Percentiles rank a stretch among this genome's conserved stretches.
Conservation (phyloP, 2,888 invertebrate species). For the Hydriomena furcata region DNA sequence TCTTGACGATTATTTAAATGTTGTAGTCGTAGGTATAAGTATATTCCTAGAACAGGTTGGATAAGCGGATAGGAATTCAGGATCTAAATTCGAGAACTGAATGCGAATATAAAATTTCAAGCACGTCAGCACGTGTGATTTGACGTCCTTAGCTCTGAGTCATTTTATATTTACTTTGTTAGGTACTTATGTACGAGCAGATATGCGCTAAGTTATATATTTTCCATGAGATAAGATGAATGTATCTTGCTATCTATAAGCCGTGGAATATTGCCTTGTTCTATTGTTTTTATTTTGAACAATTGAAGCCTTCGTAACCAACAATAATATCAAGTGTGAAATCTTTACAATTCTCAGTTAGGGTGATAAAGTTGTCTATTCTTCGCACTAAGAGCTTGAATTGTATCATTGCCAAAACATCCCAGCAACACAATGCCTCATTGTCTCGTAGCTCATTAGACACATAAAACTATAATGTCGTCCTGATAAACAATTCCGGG, state of each 20-base stretch:
- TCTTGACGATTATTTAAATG: constrained; percentile 19
- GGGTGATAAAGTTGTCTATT: constrained; percentile 26
- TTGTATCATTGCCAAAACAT: constrained; percentile 25
- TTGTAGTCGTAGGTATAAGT: constrained; percentile 19
- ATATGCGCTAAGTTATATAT: constrained; percentile 24
- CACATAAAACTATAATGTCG: constrained; percentile 31
- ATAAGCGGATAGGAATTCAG: constrained; percentile 47
- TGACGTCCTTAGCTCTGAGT: constrained; percentile 47
- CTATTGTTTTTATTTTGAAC: constrained; percentile 29
- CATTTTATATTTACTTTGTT: constrained; percentile 37
- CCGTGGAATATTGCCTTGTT: constrained; percentile 25
- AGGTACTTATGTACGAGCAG: constrained; percentile 9
- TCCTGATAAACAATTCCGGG: constrained; percentile 68
- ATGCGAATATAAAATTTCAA: constrained; percentile 38
- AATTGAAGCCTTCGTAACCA: constrained; percentile 9
- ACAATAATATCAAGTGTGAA: constrained; percentile 32
- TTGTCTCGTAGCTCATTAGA: constrained; percentile 33
- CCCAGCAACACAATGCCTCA: constrained; percentile 29
- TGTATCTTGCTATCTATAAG: constrained; percentile 29
- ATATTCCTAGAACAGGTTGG: constrained; percentile 38
- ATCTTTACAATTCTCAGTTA: constrained; percentile 29
- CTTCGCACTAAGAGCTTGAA: constrained; percentile 14
- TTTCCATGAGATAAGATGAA: constrained; percentile 36
- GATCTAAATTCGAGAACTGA: constrained; percentile 38
- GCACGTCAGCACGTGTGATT: constrained; percentile 34